Evolutionary conservation across 2,888 invertebrate species (phyloP), one percentile per base, ranked within the genome.

Genomic region (Acrocera orbiculus): DNA sequence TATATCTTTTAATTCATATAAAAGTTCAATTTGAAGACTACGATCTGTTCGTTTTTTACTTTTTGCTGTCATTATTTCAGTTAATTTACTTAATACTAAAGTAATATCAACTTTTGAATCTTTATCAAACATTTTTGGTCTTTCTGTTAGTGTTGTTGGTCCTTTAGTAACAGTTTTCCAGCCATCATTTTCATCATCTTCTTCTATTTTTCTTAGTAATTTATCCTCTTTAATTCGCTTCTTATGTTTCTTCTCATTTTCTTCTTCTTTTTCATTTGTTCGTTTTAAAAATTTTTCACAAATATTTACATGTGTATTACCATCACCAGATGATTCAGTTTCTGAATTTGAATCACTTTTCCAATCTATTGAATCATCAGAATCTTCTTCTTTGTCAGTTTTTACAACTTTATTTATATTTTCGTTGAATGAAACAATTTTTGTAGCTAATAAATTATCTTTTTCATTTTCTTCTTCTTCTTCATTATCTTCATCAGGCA

Each of bases 111-210:
- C 93, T 56, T 98, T 96, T n/a, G 90, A 89, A 56, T 98, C 96
- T 63, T 96, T 95, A 22, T 86, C 87, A 54, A 99, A 99, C 89
- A 98, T 92, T 61, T 93, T 92, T 0, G 89, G 89, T 53, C 92
- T 90, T 52, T 93, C 89, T 50, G 58, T 58, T 3, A 78, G 77
- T 39, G 81, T 76, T 1, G 85, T 78, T 1, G 82, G 80, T 1
- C 90, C 90, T 40, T 85, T 82, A 44, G 78, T 76, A 0, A 93
- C 92, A 3, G 83, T 81, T 55, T 86, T 80, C 92, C 92, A 93
- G 51, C 77, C 87, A 4, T 82, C 86, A 47, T 75, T 77, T 2
- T 76, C 83, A 49, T 83, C 82, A 39, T 78, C 82, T 31, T 76
- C 73, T 44, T 78, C 81, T 11, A 70, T 44, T 53, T 53, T 57